Percentiles rank a stretch among this genome's conserved stretches.
phyloP scores from a whole-genome alignment of 2,888 invertebrate species.

The Sylvicola cinctus region DNA sequence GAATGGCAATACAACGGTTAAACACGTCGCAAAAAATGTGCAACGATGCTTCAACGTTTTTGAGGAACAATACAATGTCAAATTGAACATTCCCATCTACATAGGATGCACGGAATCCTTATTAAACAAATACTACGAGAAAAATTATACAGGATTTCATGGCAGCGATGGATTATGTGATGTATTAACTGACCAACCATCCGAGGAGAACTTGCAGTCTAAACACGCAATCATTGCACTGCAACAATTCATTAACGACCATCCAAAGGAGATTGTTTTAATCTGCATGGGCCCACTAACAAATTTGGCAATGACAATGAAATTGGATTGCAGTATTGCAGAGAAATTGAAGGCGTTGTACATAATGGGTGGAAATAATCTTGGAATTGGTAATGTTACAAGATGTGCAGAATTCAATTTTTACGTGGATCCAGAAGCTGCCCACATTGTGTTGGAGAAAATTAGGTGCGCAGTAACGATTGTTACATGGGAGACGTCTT shows the following conservation, averaged over 20 bases:
- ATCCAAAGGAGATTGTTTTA: slow-evolving; percentile 35
- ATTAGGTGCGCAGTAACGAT: slow-evolving; percentile 33
- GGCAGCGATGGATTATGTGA: slow-evolving; percentile 57
- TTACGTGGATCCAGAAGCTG: slow-evolving; percentile 23
- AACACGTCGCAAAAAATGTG: slow-evolving; percentile 47
- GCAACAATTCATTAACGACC: slow-evolving; percentile 31
- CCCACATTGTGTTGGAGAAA: slow-evolving; percentile 42
- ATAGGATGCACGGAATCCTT: slow-evolving; percentile 35
- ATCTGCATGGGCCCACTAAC: slow-evolving; percentile 56
- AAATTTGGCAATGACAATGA: slow-evolving; percentile 54
- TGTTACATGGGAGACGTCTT: slow-evolving; percentile 49
- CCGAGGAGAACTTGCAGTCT: slow-evolving; percentile 25
- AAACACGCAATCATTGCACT: slow-evolving; percentile 39
- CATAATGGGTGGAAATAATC: slow-evolving; percentile 60
- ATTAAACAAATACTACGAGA: slow-evolving; percentile 18
- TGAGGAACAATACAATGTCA: slow-evolving; percentile 3
- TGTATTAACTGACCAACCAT: slow-evolving; percentile 25
- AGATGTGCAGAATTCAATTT: neutral
- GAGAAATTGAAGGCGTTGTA: no score
- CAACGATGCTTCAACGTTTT: slow-evolving; percentile 40
- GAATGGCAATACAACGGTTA: slow-evolving; percentile 48
- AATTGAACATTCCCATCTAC: slow-evolving; percentile 46
- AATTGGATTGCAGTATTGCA: slow-evolving; percentile 42
- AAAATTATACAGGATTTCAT: slow-evolving; percentile 28
- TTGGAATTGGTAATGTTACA: slow-evolving; percentile 10